Base-by-base conservation (phyloP, 2,888 invertebrate genomes). In the Aethes cnicana region DNA sequence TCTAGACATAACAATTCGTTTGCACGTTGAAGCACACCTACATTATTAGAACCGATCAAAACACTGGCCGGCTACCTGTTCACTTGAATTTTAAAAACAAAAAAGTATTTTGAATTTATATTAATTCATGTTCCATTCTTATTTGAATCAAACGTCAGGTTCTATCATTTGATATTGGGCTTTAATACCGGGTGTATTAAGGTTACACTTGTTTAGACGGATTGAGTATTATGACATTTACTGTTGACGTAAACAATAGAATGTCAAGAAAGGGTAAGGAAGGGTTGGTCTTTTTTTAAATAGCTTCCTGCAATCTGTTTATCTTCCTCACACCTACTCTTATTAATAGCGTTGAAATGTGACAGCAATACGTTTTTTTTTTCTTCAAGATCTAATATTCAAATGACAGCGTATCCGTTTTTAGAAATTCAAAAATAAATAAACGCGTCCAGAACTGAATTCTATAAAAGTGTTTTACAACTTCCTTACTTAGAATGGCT, bases 251-350 rank as follows among this genome's bases (percentile, higher is more conserved):
- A 79, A 84, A 82, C 82, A 85, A 83, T 80, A 76, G 77, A 81
- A 81, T 81, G 77, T 72, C 76, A 71, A 71, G 68, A 84, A 81
- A 85, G 89, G 87, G 84, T 81, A 74, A 81, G 76, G 84, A 87
- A 88, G 89, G 89, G 86, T 87, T 86, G 83, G 78, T 81, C 81
- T 84, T 89, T 89, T 87, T 89, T 87, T 81, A 73, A 79, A 78
- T 76, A 74, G 82, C 84, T 87, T 88, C 88, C 88, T 86, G 83
- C 80, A 76, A 74, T 64, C 65, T 57, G 49, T 57, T 58, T 60
- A 63, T 84, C 86, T 69, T 76, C 66, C 55, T 85, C 77, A 59
- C 70, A 58, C 77, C 46, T 55, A 41, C 32, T 23, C 30, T 43
- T 49, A 57, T 53, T 48, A 53, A 46, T 30, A 25, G 55, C 26